Percentiles rank a stretch among this genome's conserved stretches.
phyloP scores from a whole-genome alignment of 2,797 vertebrate species.

The Sebastes oblongus region DNA sequence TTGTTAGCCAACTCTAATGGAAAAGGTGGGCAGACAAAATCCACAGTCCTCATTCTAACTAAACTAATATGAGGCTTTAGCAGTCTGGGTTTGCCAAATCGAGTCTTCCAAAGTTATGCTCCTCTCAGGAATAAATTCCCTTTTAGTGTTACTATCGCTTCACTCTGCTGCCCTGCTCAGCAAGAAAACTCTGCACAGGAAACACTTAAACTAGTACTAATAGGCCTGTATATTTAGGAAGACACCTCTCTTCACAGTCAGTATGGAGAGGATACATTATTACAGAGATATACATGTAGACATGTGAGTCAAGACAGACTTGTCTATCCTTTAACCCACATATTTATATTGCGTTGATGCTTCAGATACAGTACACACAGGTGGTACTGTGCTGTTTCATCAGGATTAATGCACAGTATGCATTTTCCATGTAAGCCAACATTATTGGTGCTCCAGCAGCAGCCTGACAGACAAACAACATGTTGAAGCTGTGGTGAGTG shows the following conservation, averaged over 20 bases:
- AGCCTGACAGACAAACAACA: slow-evolving; percentile 49
- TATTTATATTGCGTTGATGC: background rate
- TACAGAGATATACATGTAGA: background rate
- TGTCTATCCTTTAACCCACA: background rate
- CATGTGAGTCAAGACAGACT: background rate
- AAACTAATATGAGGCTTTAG: background rate
- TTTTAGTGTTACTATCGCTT: background rate
- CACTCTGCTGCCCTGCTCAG: background rate
- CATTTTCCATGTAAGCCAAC: slow-evolving; percentile 25
- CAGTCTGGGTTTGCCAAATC: background rate
- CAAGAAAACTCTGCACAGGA: background rate
- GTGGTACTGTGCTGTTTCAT: slow-evolving; percentile 14
- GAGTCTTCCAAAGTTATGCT: background rate
- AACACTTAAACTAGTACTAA: background rate
- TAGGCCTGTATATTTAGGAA: background rate
- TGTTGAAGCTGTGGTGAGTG: slow-evolving; percentile 34
- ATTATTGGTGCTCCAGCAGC: background rate
- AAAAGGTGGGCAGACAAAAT: background rate
- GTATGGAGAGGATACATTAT: background rate
- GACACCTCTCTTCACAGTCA: background rate
- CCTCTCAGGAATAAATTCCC: background rate
- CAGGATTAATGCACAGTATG: slow-evolving; percentile 16
- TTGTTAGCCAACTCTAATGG: background rate
- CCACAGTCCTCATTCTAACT: background rate
- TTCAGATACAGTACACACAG: background rate